Evolutionary conservation across 1,140 invertebrate genomes (phyloP).

Genomic region (Drosophila fuyamai): DNA sequence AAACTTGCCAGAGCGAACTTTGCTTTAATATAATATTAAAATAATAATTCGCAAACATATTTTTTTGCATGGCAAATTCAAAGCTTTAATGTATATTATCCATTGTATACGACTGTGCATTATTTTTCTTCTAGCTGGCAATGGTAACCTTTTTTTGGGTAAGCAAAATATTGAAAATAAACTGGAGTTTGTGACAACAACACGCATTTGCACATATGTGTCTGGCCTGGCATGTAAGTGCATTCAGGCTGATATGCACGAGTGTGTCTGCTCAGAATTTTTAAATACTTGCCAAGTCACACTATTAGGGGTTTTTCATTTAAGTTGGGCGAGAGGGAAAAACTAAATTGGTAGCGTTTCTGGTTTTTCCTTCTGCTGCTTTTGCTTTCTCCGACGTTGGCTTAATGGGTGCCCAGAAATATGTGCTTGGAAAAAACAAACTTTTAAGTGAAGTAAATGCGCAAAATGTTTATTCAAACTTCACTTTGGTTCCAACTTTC

Average conservation of each 20-base stretch:
- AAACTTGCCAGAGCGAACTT: too few relatives aligned
- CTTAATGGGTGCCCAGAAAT: conserved; percentile 73
- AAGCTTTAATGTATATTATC: not conserved
- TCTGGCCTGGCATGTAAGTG: conserved; percentile 50
- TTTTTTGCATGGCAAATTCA: not conserved
- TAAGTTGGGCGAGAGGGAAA: conserved; percentile 40
- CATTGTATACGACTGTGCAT: conserved; percentile 2
- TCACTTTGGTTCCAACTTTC: conserved; percentile 75
- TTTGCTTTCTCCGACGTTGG: conserved; percentile 31
- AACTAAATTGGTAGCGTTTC: conserved; percentile 46
- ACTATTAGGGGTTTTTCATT: conserved; percentile 61
- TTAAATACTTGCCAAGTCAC: conserved; percentile 75
- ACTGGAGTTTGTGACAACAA: conserved; percentile 33
- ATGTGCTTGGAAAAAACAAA: conserved; percentile 70
- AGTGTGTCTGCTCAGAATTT: conserved; percentile 55
- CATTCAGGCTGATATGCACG: conserved; percentile 17
- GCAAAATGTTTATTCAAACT: conserved; percentile 83
- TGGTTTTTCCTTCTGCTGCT: conserved; percentile 35
- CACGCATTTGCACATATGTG: conserved; percentile 38
- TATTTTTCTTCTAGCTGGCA: conserved; percentile 24
- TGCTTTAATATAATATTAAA: too few relatives aligned
- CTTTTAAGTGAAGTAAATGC: conserved; percentile 82
- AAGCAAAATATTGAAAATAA: conserved; percentile 78
- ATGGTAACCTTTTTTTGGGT: conserved; percentile 56
- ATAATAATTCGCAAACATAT: too few relatives aligned